Percentiles rank a stretch among this genome's conserved stretches.
phyloP scores from a whole-genome alignment of 2,113 vertebrate species.

The Acinonyx jubatus region DNA sequence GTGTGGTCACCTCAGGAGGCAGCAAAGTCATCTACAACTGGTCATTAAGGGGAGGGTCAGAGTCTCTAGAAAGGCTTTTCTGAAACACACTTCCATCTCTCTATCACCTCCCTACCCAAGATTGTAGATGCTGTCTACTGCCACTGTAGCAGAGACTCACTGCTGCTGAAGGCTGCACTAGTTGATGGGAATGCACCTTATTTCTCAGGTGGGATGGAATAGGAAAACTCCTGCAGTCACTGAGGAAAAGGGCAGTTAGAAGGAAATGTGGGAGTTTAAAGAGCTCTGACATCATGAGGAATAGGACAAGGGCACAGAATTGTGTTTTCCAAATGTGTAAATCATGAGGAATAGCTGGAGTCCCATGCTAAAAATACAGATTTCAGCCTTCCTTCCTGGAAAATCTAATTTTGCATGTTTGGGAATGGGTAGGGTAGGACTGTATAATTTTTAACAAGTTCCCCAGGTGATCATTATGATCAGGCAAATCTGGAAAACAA shows the following conservation, averaged over 20 bases:
- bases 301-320: background rate
- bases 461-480: background rate
- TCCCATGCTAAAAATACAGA: background rate
- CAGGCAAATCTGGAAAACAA: background rate
- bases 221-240: background rate
- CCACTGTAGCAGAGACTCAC: background rate
- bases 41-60: background rate
- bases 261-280: background rate
- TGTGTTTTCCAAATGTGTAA: constrained; percentile 1
- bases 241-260: background rate
- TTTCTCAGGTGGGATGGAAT: background rate
- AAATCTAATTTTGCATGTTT: background rate
- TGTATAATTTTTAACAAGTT: constrained; percentile 8
- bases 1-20: background rate
- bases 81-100: background rate
- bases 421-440: background rate
- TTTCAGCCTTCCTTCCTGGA: background rate
- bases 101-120: background rate
- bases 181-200: background rate
- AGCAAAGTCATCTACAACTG: background rate
- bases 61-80: background rate
- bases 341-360: background rate
- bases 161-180: background rate
- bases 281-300: background rate
- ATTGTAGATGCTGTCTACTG: background rate